Evolutionary conservation across 1,140 invertebrate genomes (phyloP), one percentile per base, ranked within the genome.

Genomic region (Homarus americanus): DNA sequence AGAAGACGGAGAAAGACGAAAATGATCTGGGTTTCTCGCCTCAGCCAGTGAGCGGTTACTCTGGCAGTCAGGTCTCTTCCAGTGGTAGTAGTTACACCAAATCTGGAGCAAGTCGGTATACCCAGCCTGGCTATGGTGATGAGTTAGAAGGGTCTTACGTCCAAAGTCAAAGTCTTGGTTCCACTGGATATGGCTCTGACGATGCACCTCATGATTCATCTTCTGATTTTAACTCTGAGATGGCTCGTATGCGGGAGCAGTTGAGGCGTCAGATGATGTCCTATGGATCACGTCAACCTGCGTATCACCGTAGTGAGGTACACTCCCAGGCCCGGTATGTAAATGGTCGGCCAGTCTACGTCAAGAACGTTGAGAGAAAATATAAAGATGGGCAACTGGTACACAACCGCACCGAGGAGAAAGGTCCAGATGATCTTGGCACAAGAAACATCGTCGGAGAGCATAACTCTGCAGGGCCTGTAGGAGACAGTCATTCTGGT

Each of bases 281-380:
- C 17, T 44, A 75, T 41, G 28, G 78, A 40, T 40, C 80, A 28
- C 72, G 41, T 34, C 66, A 73, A 58, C 89, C 89, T 3, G 58
- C 41, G 10, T 40, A 78, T 5, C 83, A 83, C 36, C 84, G 85
- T 28, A 38, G 53, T 2, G 91, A 91, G 40, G 85, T 82, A 38
- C 79, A 75, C 20, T 84, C 73, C 15, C 79, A 89, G 66, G 86
- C 90, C 1, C 88, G 84, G 7, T 92, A 91, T 49, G 89, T 92
- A 38, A 89, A 92, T 53, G 92, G 92, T 17, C 63, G 91, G 36
- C 92, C 90, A 32, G 92, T 92, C 12, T 92, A 91, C 44, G 80
- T 72, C 17, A 88, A 76, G n/a, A 88, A 92, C 36, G 82, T 87
- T 34, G 90, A 92, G 38, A 58, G 85, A 36, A 83, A 89, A 63